Conservation (phyloP, 1,140 invertebrate species). For the Cydia pomonella region DNA sequence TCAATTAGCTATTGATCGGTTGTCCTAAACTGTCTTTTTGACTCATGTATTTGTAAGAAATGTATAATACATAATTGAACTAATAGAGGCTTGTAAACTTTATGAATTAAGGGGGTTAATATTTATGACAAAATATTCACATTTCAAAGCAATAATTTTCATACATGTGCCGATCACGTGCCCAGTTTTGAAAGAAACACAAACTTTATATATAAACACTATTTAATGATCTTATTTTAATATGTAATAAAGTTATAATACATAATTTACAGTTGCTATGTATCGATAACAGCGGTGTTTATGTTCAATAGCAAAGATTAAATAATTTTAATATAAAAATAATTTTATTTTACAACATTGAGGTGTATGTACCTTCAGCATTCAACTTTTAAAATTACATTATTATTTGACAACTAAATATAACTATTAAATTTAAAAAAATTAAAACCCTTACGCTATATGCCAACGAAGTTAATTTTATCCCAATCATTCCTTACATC, state of each 20-base stretch:
- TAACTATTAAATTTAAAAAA: too few species aligned
- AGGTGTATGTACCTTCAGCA: background rate
- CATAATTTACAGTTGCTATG: conserved; percentile 32
- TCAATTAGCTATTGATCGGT: too few species aligned
- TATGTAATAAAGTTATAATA: conserved; percentile 34
- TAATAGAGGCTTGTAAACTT: too few species aligned
- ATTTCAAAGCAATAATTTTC: conserved; percentile 12
- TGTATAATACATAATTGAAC: too few species aligned
- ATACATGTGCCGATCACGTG: background rate
- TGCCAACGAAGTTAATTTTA: too few species aligned
- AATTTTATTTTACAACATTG: conserved; percentile 21
- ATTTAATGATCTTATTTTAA: conserved; percentile 32
- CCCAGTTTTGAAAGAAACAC: conserved; percentile 24
- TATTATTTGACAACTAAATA: background rate
- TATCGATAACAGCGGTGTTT: conserved; percentile 28
- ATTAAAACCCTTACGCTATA: too few species aligned
- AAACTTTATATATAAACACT: conserved; percentile 14
- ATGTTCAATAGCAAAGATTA: conserved; percentile 31
- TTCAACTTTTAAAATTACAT: background rate
- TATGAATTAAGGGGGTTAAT: background rate
- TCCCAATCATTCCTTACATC: too few species aligned
- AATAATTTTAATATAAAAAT: conserved; percentile 35
- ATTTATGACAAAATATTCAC: background rate
- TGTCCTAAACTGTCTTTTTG: too few species aligned
- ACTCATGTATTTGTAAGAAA: too few species aligned